A percentile compares a stretch with the other conserved stretches of the same genome.
These are phyloP conservation scores for Sthenelais limicola DNA, from an alignment of 2,888 invertebrate species.

Conservation along the genomic window DNA sequence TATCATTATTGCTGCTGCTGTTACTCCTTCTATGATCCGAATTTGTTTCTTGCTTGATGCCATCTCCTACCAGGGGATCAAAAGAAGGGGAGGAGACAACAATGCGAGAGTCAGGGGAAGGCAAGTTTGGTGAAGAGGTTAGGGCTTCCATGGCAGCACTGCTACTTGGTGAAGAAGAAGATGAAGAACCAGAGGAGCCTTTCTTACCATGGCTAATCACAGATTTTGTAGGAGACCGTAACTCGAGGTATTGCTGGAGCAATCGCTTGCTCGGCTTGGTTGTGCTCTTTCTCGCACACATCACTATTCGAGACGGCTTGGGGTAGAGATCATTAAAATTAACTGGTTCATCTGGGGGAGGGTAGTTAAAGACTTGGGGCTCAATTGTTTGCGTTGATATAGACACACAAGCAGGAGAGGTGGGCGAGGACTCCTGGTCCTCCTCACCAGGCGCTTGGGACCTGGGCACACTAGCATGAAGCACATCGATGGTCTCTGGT, in stretches of 20 bases:
- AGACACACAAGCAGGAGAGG: not conserved
- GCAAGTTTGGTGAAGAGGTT: too few species aligned
- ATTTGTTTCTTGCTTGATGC: too few species aligned
- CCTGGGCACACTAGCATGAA: not conserved
- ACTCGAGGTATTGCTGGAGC: slow-evolving; percentile 27
- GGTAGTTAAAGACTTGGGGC: slow-evolving; percentile 1
- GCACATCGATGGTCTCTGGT: not conserved
- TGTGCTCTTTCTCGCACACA: slow-evolving; percentile 33
- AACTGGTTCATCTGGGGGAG: slow-evolving; percentile 20
- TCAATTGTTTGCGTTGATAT: slow-evolving; percentile 25
- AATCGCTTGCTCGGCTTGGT: slow-evolving; percentile 28
- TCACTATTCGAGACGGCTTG: slow-evolving; percentile 14
- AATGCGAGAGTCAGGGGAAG: too few species aligned
- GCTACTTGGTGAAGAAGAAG: slow-evolving; percentile 4
- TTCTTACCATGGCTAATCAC: slow-evolving; percentile 21
- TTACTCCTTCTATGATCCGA: too few species aligned
- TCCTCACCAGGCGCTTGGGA: not conserved
- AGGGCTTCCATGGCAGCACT: too few species aligned
- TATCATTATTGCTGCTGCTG: too few species aligned
- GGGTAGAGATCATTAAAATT: slow-evolving; percentile 29
- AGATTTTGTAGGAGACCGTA: slow-evolving; percentile 23
- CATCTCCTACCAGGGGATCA: too few species aligned
- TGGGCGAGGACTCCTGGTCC: not conserved
- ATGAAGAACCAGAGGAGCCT: not conserved
- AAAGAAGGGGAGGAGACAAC: too few species aligned